Percentiles rank a stretch among this genome's conserved stretches.
These are phyloP conservation scores for Didymodactylos carnosus DNA, from an alignment of 2,888 invertebrate genomes.

Conservation along the genomic window DNA sequence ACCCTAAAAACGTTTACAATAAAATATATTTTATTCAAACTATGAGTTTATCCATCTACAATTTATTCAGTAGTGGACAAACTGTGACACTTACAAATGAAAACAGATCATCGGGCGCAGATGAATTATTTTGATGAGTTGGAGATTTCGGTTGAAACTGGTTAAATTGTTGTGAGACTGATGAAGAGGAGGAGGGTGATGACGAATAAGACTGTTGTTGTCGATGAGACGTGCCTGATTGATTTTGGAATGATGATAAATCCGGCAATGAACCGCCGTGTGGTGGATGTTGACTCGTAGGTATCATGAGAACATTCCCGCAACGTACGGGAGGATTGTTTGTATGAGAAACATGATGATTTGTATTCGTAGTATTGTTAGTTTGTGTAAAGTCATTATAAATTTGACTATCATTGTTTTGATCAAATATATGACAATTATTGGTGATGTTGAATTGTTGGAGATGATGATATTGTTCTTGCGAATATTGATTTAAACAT, in stretches of 20 bases:
- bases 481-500: too few species aligned
- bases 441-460: too few species aligned
- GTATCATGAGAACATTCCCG: not conserved
- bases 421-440: too few species aligned
- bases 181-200: not conserved
- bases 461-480: too few species aligned
- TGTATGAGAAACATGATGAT: too few species aligned
- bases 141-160: not conserved
- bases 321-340: too few species aligned
- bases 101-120: not conserved
- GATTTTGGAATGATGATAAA: too few species aligned
- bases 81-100: not conserved
- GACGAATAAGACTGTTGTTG: not conserved
- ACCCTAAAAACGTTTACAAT: not conserved
- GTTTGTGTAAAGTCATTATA: too few species aligned
- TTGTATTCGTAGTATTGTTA: too few species aligned
- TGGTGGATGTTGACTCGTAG: not conserved
- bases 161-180: not conserved
- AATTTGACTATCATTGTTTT: too few species aligned
- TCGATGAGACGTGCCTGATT: too few species aligned
- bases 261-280: not conserved
- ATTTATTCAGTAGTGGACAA: too few species aligned
- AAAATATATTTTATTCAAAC: not conserved
- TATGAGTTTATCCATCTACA: not conserved
- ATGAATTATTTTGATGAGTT: not conserved